Evolutionary conservation across 2,888 invertebrate genomes (phyloP).

Genomic region (Trachelus stipa): DNA sequence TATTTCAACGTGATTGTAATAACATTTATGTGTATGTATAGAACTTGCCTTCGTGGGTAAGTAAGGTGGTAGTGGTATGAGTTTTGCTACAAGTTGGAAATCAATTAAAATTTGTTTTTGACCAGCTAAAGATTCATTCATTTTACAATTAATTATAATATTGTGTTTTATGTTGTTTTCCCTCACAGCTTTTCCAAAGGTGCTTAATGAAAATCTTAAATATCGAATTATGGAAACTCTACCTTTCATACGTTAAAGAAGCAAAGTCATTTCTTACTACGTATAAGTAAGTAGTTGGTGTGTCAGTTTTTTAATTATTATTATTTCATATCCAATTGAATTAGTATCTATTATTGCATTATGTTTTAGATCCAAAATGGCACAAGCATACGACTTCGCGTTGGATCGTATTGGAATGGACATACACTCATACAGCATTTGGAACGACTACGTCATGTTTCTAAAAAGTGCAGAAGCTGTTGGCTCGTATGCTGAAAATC

Average conservation of each 20-base stretch:
- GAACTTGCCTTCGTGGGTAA: slow-evolving; percentile 55
- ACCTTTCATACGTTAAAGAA: slow-evolving; percentile 97
- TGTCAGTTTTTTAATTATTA: not conserved
- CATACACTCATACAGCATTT: slow-evolving; percentile 95
- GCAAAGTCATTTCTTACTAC: slow-evolving; percentile 93
- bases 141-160: slow-evolving; percentile 36
- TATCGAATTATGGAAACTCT: slow-evolving; percentile 98
- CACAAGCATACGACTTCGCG: slow-evolving; percentile 99
- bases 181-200: slow-evolving; percentile 90
- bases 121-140: slow-evolving; percentile 20
- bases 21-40: slow-evolving; percentile 21
- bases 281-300: slow-evolving; percentile 81
- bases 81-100: slow-evolving; percentile 20
- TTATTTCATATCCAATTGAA: slow-evolving; percentile 2
- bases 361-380: slow-evolving; percentile 93
- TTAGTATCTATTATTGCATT: not conserved
- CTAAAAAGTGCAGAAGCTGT: slow-evolving; percentile 96
- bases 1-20: slow-evolving; percentile 21
- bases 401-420: slow-evolving; percentile 99
- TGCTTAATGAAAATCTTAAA: slow-evolving; percentile 98
- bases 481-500: slow-evolving; percentile 99
- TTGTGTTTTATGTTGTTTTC: slow-evolving; percentile 50
- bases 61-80: slow-evolving; percentile 47
- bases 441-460: slow-evolving; percentile 98
- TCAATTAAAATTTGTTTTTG: slow-evolving; percentile 16